These are phyloP conservation scores for Trachythela sp. DNA, from an alignment of 64 coral and sea anemone genomes.

Conservation along the genomic window DNA sequence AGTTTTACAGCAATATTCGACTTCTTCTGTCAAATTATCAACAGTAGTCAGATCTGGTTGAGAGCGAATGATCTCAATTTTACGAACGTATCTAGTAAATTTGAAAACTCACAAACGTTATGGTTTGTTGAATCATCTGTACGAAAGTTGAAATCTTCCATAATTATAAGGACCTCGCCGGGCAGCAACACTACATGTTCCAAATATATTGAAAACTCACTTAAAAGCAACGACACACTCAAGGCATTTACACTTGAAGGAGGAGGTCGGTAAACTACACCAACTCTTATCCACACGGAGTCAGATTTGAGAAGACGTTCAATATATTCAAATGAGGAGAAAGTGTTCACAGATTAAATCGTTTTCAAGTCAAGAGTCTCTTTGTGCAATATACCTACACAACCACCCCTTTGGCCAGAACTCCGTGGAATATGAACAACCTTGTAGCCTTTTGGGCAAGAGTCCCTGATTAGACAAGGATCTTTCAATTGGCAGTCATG, in stretches of 20 bases:
- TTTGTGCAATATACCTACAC: background rate
- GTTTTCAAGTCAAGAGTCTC: background rate
- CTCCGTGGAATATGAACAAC: background rate
- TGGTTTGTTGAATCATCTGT: background rate
- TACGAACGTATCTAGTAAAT: no score
- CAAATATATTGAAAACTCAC: background rate
- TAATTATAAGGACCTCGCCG: background rate
- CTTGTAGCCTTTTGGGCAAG: background rate
- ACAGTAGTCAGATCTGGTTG: no score
- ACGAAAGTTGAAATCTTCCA: constrained; percentile 20
- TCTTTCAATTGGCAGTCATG: background rate
- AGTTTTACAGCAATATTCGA: no score
- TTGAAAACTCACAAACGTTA: background rate
- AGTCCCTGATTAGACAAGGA: background rate
- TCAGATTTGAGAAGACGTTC: background rate
- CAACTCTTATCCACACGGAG: background rate
- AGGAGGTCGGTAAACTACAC: background rate
- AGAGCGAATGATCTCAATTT: no score
- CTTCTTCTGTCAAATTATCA: no score
- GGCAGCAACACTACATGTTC: background rate
- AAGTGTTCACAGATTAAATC: background rate
- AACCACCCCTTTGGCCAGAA: constrained; percentile 13
- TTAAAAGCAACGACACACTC: background rate
- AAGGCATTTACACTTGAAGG: background rate
- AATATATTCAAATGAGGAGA: background rate